These are phyloP conservation scores for Drymodes brunneopygia DNA, from an alignment of 2,113 vertebrate genomes.

Conservation along the genomic window DNA sequence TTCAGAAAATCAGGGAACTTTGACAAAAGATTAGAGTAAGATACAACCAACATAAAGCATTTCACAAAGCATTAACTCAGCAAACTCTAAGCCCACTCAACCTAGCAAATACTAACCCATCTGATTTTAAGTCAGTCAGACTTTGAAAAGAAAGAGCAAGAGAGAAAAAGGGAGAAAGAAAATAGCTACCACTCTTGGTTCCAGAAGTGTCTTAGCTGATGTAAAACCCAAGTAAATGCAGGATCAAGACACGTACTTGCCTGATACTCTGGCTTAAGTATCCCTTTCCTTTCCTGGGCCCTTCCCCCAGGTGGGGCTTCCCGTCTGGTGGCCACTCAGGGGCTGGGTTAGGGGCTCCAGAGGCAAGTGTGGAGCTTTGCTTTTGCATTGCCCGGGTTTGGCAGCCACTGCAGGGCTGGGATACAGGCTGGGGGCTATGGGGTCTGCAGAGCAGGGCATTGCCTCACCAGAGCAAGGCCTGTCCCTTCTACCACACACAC, in stretches of 20 bases:
- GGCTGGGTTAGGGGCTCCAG: background rate
- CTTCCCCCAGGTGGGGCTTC: background rate
- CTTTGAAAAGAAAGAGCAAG: background rate
- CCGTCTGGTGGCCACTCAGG: background rate
- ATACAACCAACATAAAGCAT: background rate
- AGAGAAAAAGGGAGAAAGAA: background rate
- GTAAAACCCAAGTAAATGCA: background rate
- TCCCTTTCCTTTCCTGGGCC: fast-evolving
- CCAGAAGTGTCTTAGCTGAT: too few species aligned
- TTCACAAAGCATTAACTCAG: background rate
- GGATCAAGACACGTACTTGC: fast-evolving
- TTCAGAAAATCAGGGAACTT: background rate
- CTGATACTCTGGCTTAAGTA: background rate
- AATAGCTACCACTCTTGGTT: background rate
- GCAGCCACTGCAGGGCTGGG: fast-evolving
- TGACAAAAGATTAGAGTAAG: background rate
- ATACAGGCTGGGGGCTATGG: background rate
- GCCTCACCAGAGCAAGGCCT: background rate
- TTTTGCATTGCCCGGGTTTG: fast-evolving
- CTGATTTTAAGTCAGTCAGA: background rate
- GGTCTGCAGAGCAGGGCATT: fast-evolving
- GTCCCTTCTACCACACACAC: background rate
- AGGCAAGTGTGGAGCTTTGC: background rate
- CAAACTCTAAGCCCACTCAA: background rate
- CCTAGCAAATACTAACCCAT: background rate